Evolutionary conservation across 2,113 vertebrate species (phyloP).

Genomic region (Pomatostomus ruficeps): DNA sequence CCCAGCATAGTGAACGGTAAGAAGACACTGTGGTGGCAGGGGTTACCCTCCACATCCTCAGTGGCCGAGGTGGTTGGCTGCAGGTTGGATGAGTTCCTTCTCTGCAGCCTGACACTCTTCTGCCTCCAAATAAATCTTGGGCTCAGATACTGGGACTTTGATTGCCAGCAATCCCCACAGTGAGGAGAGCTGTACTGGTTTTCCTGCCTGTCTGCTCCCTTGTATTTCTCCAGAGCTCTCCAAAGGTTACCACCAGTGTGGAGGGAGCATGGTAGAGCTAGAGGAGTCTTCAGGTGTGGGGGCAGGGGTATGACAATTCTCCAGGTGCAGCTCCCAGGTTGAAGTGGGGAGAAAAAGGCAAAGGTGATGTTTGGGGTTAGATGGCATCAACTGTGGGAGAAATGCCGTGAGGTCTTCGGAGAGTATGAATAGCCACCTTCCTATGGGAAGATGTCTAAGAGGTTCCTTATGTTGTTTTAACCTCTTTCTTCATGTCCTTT

Average conservation of each 20-base stretch:
- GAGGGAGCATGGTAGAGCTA: not conserved
- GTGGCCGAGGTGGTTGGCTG: rapidly evolving
- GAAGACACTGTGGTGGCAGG: not conserved
- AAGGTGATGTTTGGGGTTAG: not conserved
- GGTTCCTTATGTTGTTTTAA: not conserved
- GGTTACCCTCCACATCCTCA: not conserved
- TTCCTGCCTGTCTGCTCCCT: not conserved
- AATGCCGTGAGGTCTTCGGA: not conserved
- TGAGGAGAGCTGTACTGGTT: not conserved
- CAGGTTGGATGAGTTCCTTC: not conserved
- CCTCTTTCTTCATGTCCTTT: not conserved
- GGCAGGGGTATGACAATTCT: not conserved
- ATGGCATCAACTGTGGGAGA: not conserved
- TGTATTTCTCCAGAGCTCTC: not conserved
- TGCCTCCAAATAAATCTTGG: not conserved
- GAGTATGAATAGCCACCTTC: not conserved
- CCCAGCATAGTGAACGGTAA: slow-evolving; percentile 69
- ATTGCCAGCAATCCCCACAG: not conserved
- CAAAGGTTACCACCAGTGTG: not conserved
- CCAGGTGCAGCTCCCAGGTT: not conserved
- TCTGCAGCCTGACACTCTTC: not conserved
- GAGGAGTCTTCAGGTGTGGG: not conserved
- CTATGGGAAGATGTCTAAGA: not conserved
- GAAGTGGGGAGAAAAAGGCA: not conserved
- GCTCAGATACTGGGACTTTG: not conserved